Evolutionary conservation across 2,888 invertebrate genomes (phyloP), one percentile per base, ranked within the genome.

Genomic region (Bursaphelenchus okinawaensis): DNA sequence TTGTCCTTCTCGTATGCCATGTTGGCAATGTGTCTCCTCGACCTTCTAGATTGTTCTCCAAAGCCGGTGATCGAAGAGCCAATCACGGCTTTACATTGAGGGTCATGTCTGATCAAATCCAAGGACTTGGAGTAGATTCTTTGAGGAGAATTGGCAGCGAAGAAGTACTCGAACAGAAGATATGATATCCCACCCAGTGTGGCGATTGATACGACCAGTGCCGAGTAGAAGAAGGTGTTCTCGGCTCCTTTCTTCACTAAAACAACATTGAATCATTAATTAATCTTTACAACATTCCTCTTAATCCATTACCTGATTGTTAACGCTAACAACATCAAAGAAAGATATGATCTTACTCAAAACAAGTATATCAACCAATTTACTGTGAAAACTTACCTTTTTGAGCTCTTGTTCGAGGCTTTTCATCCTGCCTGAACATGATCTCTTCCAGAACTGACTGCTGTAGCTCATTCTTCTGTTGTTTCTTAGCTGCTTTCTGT

Each of bases 1-100:
- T 79, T 81, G 58, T 79, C 79, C 59, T 77, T 77, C 50, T 73
- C 69, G 65, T 75, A 75, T 52, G 70, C 71, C 62, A 76, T 76
- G 57, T 59, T 50, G 3, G 76, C 77, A 12, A 77, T 74, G 61
- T 77, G 76, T 23, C 77, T 67, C 9, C 77, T 68, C 29, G 74
- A 64, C 12, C 78, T 74, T 8, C 75, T 72, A 6, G 71, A 63
- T 19, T 64, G 64, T 28, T 75, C 70, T 6, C 73, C 73, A 28
- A 54, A 67, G 3, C 65, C 73, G 26, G 72, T 70, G 55, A 80
- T 77, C 6, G 69, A 55, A 16, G 68, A 60, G 7, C 81, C 81
- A 66, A 80, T 77, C 0, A 77, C 66, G 55, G 77, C 77, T 50
- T 68, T 71, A 55, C 79, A 78, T 7, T 74, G 67, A 9, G 55